Evolutionary conservation across 2,797 vertebrate genomes (phyloP).

Genomic region (Centroberyx gerrardi): DNA sequence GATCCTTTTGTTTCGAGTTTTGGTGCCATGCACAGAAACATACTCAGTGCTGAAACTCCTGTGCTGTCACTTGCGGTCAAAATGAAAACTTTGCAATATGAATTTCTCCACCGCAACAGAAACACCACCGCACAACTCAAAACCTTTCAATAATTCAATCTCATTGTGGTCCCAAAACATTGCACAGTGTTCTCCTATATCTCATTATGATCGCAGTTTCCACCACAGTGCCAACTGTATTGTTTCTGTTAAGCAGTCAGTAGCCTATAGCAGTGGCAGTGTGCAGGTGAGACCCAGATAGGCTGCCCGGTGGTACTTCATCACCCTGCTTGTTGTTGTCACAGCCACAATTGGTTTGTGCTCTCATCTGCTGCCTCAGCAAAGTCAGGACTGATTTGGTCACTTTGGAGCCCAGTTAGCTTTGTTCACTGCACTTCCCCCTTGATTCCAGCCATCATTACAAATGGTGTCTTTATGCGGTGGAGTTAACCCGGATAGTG

Average conservation of each 20-base stretch:
- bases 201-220: conserved; percentile 35
- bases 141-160: conserved; percentile 26
- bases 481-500: conserved; percentile 84
- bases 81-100: conserved; percentile 23
- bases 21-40: conserved; percentile 53
- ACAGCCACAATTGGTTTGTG: conserved; percentile 83
- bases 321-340: conserved; percentile 85
- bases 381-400: conserved; percentile 79
- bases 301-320: conserved; percentile 78
- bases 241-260: conserved; percentile 44
- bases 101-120: conserved; percentile 23
- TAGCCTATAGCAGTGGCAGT: conserved; percentile 42
- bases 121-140: background rate
- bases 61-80: conserved; percentile 29
- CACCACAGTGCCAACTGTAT: conserved; percentile 22
- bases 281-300: conserved; percentile 85
- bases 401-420: conserved; percentile 79
- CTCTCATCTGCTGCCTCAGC: conserved; percentile 83
- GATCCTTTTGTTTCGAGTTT: conserved; percentile 70
- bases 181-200: conserved; percentile 21
- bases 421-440: conserved; percentile 62
- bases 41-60: conserved; percentile 31
- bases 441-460: conserved; percentile 77
- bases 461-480: conserved; percentile 79
- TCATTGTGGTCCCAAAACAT: conserved; percentile 2